A percentile compares a stretch with the other conserved stretches of the same genome.
phyloP scores from a whole-genome alignment of 2,113 vertebrate genomes.

The Hippopotamus amphibius region DNA sequence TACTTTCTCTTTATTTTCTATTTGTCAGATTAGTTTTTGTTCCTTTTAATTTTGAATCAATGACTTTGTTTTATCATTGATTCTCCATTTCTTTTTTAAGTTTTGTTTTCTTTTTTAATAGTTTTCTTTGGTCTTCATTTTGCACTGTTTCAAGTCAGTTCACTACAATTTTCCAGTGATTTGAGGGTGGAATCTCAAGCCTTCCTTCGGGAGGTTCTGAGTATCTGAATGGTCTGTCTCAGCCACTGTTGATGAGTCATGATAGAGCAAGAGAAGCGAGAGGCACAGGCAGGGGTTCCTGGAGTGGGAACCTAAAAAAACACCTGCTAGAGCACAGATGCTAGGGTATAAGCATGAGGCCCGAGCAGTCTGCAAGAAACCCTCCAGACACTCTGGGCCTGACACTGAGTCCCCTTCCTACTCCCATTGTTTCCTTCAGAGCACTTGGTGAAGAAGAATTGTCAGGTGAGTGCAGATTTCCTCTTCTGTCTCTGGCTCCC shows the following conservation, averaged over 20 bases:
- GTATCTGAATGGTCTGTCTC: background rate
- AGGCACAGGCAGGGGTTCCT: background rate
- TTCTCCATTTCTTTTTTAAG: background rate
- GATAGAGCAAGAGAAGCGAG: background rate
- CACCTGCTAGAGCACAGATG: background rate
- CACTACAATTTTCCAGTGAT: background rate
- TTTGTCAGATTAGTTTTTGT: background rate
- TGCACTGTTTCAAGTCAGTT: background rate
- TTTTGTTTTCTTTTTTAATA: slow-evolving; percentile 12
- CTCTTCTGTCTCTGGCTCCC: background rate
- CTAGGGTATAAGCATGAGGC: background rate
- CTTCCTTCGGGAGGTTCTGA: background rate
- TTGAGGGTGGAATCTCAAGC: background rate
- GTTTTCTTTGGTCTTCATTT: background rate
- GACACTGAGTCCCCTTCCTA: background rate
- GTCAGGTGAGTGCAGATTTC: background rate
- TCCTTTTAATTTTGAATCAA: background rate
- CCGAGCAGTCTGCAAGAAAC: background rate
- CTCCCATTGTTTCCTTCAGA: background rate
- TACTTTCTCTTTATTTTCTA: background rate
- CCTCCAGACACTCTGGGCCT: accelerated
- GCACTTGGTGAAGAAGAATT: background rate
- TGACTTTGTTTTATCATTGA: background rate
- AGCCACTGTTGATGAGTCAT: background rate
- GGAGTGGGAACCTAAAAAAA: background rate